Evolutionary conservation across 2,888 invertebrate species (phyloP), one percentile per base, ranked within the genome.

Genomic region (Nomada hirtipes): DNA sequence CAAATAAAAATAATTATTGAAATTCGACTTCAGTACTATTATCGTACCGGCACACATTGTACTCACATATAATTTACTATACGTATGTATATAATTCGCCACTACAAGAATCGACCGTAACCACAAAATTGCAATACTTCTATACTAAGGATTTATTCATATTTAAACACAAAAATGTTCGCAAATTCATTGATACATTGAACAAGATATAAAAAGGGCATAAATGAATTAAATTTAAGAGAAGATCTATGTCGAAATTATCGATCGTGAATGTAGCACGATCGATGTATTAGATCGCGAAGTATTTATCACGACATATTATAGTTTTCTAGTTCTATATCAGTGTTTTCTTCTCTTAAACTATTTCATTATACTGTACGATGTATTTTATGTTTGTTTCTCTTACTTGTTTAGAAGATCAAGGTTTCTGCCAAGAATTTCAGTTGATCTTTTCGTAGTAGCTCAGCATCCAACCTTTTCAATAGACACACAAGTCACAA

Each of bases 1-100:
- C 77, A 75, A 88, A 83, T 84, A 86, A 83, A 86, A 72, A 69
- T 76, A 61, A 60, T 71, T 61, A 79, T 29, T 20, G 68, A 63
- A 59, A n/a, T 18, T 20, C 55, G 23, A n/a, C 9, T 42, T 15
- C 13, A 2, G n/a, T 59, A 20, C 20, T 53, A n/a, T 65, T 20
- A 36, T 7, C 36, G 36, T 36, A 7, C 36, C 36, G 36, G 36
- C 36, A 36, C 36, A 36, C 36, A 36, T 36, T 36, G 36, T 36
- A 36, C 36, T 36, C 36, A 36, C 36, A 36, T 7, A 36, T 36
- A 7, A 36, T 7, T 36, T 36, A 36, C 36, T 36, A 36, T 36
- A 36, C 36, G 36, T 36, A 36, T 36, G 4, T 36, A 36, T 36
- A 36, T 36, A 36, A 7, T 36, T 7, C 36, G 36, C 36, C 36